Base-by-base conservation (phyloP, 2,113 vertebrate genomes). In the Dinomys branickii region DNA sequence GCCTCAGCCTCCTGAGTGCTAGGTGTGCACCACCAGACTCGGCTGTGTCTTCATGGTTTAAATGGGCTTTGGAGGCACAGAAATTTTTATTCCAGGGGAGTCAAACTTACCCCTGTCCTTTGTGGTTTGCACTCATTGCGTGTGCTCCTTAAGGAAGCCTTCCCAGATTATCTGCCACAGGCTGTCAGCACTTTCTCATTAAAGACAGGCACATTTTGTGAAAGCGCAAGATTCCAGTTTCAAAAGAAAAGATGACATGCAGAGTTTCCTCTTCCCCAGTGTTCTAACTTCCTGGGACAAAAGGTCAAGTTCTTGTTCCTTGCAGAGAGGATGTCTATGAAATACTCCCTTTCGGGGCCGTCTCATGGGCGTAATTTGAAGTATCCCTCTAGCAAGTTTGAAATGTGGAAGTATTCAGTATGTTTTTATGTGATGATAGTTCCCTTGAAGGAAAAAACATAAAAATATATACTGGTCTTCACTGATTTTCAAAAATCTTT, bases 271-370 rank as follows among this genome's bases (percentile, higher is more conserved):
- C 67, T 77, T 41, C 52, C 67, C 41, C 2, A 61, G 50, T 67
- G 93, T 93, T 88, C n/a, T 86, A 85, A 85, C 50, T 91, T 91
- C 41, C 71, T 82, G 63, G 81, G n/a, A 91, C 84, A 73, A 84
- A 91, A 85, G 56, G 30, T 85, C 71, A 91, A 94, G 38, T 88
- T 4, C 6, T 86, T 95, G 85, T 82, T 90, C 54, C 47, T 85
- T 47, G 65, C 69, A 91, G 41, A 88, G 58, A 59, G 14, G 14
- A 44, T 67, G 38, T 30, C 58, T 81, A 58, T 73, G 38, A 47
- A 85, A n/a, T 26, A 41, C 41, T 89, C 33, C 61, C 58, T n/a
- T 85, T 73, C 17, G 1, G 24, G 24, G 16, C 44, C 81, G 7
- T 69, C 56, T 94, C 73, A 33, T n/a, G 54, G 69, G 17, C 35